Evolutionary conservation across 2,113 vertebrate species (phyloP).

Genomic region (Phainopepla nitens): DNA sequence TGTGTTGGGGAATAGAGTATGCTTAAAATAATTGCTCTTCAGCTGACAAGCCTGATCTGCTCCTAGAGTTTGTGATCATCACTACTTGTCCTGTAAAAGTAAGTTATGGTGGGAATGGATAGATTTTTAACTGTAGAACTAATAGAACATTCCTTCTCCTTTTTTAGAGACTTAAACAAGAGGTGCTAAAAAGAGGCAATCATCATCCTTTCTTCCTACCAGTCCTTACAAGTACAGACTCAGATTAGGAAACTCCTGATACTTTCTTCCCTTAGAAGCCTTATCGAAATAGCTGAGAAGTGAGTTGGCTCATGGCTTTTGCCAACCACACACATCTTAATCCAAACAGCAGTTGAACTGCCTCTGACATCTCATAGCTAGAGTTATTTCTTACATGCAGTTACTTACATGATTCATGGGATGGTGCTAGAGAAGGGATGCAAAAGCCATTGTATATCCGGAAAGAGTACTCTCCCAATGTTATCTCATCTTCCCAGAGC

Average conservation of each 20-base stretch:
- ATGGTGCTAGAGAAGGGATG: background rate
- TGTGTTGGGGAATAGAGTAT: background rate
- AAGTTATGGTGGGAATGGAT: background rate
- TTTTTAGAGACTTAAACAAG: background rate
- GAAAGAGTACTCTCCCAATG: background rate
- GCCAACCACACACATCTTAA: background rate
- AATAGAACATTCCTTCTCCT: background rate
- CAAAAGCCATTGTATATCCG: slow-evolving; percentile 25
- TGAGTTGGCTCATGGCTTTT: background rate
- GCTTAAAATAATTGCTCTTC: background rate
- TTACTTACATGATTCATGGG: background rate
- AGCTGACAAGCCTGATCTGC: background rate
- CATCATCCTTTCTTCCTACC: background rate
- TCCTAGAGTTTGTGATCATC: background rate
- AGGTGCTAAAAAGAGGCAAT: background rate
- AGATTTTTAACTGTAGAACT: background rate
- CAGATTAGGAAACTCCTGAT: background rate
- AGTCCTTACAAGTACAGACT: background rate
- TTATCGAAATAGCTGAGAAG: background rate
- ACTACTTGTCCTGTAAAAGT: background rate
- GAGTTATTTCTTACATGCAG: background rate
- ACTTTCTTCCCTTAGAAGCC: background rate
- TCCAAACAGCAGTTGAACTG: background rate
- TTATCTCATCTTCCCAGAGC: slow-evolving; percentile 63
- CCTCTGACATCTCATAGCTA: background rate